These are phyloP conservation scores for Fregata magnificens DNA, from an alignment of 2,113 vertebrate genomes.

Conservation along the genomic window DNA sequence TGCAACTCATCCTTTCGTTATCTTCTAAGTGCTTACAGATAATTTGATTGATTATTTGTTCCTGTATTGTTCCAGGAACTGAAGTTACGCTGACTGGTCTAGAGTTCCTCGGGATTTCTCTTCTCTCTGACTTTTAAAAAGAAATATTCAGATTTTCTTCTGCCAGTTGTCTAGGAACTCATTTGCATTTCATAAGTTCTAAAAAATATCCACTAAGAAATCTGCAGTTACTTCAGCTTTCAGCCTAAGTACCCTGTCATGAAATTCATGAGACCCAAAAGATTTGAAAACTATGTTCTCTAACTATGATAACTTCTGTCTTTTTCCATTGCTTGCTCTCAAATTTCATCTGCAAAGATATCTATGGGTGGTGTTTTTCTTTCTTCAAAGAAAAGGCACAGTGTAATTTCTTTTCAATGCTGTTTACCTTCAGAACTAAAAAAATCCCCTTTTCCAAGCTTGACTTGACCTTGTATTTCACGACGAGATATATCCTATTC, in stretches of 20 bases:
- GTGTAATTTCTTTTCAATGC: background rate
- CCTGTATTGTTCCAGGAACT: background rate
- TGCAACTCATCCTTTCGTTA: background rate
- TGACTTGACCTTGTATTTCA: background rate
- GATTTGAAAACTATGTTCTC: background rate
- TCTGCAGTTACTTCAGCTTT: background rate
- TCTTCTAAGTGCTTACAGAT: background rate
- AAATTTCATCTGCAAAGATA: background rate
- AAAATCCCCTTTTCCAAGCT: background rate
- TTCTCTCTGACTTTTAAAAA: background rate
- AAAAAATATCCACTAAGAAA: background rate
- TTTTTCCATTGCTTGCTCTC: background rate
- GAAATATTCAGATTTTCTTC: background rate
- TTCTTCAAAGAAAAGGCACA: background rate
- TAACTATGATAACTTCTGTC: background rate
- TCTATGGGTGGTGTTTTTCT: background rate
- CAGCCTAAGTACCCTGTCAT: background rate
- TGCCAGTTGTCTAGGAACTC: background rate
- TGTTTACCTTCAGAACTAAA: background rate
- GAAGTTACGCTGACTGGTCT: background rate
- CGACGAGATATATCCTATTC: background rate
- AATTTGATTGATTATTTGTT: background rate
- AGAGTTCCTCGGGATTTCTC: background rate
- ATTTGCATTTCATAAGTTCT: constrained; percentile 13
- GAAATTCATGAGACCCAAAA: constrained; percentile 9